Base-by-base conservation (phyloP, 2,113 vertebrate species). In the Sigmodon hispidus region DNA sequence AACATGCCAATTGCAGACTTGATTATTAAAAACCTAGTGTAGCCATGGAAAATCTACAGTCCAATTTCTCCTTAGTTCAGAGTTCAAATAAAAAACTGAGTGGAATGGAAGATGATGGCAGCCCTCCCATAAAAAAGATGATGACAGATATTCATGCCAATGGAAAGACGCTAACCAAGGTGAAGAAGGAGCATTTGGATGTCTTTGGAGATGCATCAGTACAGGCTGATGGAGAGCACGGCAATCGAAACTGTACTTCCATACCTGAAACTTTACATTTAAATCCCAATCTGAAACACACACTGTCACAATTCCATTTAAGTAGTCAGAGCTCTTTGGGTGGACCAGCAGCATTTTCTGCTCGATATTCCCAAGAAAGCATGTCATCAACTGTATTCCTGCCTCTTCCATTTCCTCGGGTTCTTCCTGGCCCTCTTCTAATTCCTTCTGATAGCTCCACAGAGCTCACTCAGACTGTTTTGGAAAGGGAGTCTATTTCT, bases 291-390 rank as follows among this genome's bases (percentile, higher is more conserved):
- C 98, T 99, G 96, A 99, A 99, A 97, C 99, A 99, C 98, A 99
- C 99, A 0, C 97, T 99, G 98, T 99, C 99, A 93, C 99, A 99
- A 97, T 99, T 99, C 98, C 99, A 99, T 72, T 98, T 99, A 21
- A 99, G 99, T 98, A 99, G 99, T 98, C 99, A 99, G 98, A 99
- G 99, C 96, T 99, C 99, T 0, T 97, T 99, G 24, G 99, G 99
- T 92, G 99, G 99, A 80, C 99, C 99, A 0, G 99, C 99, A 50
- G 99, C 99, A 6, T 99, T 99, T 98, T 99, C 99, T 0, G 99
- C 99, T 89, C 99, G 99, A 7, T 99, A 99, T 81, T 99, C 99
- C 80, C 99, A 99, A 48, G 99, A 99, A 94, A 98, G 98, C 88
- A 98, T 99, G 97, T 99, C 99, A 17, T 98, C 99, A 6, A 97